Evolutionary conservation across 2,113 vertebrate species (phyloP).

Genomic region (Taurulus bubalis): DNA sequence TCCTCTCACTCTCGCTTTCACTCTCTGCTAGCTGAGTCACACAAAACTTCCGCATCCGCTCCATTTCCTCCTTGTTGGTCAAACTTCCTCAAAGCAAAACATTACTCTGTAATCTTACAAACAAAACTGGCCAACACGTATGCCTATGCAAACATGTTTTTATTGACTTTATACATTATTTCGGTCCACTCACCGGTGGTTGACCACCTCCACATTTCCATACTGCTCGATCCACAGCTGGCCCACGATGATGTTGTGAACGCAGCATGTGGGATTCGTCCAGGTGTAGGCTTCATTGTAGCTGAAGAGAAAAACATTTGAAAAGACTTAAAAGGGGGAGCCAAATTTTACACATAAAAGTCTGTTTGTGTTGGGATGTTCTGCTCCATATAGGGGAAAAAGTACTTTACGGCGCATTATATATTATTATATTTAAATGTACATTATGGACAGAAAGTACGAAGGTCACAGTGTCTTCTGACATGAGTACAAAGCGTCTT

Average conservation of each 20-base stretch:
- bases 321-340: too few relatives aligned
- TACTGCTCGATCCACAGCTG: conserved; percentile 99
- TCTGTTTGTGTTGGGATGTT: not conserved
- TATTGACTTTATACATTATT: too few relatives aligned
- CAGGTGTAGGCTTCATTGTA: conserved; percentile 95
- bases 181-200: conserved; percentile 89
- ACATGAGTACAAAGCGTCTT: conserved; percentile 63
- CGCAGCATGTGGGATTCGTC: conserved; percentile 98
- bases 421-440: too few relatives aligned
- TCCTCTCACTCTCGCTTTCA: not conserved
- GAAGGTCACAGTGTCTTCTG: too few relatives aligned
- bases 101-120: not conserved
- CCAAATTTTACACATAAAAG: not conserved
- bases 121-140: not conserved
- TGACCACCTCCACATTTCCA: conserved; percentile 93
- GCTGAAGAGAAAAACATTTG: conserved; percentile 70
- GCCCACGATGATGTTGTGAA: conserved; percentile 98
- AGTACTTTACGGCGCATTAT: not conserved
- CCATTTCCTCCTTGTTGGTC: conserved; percentile 1
- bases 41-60: conserved; percentile 32
- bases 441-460: not conserved
- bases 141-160: not conserved
- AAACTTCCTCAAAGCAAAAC: conserved; percentile 19
- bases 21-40: conserved; percentile 29
- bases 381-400: not conserved